These are phyloP conservation scores for Palythoa grandis DNA, from an alignment of 92 coral and sea anemone species.

Conservation along the genomic window DNA sequence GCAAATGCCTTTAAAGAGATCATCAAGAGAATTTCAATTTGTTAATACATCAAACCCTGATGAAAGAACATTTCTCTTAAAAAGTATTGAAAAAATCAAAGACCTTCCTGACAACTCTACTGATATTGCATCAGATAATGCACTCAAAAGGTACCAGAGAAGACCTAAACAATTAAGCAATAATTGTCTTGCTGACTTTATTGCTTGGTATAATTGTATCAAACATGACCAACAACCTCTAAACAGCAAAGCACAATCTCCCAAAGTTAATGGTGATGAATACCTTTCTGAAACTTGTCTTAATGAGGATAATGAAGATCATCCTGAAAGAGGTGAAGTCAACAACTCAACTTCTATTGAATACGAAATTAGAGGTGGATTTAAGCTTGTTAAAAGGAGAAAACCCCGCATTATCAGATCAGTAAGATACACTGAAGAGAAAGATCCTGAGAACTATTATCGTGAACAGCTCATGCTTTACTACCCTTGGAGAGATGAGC, in stretches of 20 bases:
- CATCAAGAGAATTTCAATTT: background rate
- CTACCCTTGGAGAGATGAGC: slow-evolving; percentile 54
- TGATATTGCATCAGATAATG: background rate
- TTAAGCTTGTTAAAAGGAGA: background rate
- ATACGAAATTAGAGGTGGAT: background rate
- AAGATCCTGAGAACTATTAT: slow-evolving; percentile 50
- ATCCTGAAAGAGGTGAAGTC: slow-evolving; percentile 12
- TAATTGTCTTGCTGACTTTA: background rate
- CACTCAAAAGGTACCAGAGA: background rate
- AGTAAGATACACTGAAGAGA: slow-evolving; percentile 49
- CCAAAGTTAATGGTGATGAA: too few species aligned
- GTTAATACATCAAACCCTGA: background rate
- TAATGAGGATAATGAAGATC: slow-evolving; percentile 44
- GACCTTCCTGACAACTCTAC: background rate
- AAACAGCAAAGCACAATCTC: too few species aligned
- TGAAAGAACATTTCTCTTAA: background rate
- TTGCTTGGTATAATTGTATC: too few species aligned
- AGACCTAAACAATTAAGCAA: background rate
- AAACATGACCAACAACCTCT: too few species aligned
- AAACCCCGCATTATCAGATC: slow-evolving; percentile 18
- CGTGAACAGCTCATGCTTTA: slow-evolving; percentile 58
- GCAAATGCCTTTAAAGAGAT: background rate
- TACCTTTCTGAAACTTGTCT: background rate
- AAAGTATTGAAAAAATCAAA: background rate
- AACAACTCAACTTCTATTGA: background rate